Percentiles rank a stretch among this genome's conserved stretches.
Evolutionary conservation across 1,140 invertebrate genomes (phyloP).

Genomic region (Pogonomyrmex californicus): DNA sequence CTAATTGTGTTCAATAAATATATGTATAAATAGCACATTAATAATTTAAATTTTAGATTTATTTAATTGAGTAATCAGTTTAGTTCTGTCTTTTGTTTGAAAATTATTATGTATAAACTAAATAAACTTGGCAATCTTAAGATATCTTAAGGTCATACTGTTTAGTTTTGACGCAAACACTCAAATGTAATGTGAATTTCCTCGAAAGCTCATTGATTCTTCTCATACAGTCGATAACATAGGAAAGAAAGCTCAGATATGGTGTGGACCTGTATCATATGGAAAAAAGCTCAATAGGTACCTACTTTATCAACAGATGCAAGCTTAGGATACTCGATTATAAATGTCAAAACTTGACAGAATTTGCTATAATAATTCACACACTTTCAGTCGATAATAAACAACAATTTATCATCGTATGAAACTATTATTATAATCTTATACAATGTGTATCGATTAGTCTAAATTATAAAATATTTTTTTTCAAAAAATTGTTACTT

Average conservation of each 20-base stretch:
- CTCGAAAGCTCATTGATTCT: conserved; percentile 31
- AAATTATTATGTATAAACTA: neutral
- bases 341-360: neutral
- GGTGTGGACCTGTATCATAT: neutral
- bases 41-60: neutral
- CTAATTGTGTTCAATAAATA: neutral
- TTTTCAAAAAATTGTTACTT: neutral
- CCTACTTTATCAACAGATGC: conserved; percentile 66
- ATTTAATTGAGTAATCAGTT: neutral
- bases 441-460: neutral
- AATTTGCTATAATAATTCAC: neutral
- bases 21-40: neutral
- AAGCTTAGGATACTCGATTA: neutral
- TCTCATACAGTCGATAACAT: conserved; percentile 60
- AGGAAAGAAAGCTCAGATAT: conserved; percentile 49
- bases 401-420: neutral
- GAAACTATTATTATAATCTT: neutral
- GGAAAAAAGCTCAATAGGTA: conserved; percentile 33
- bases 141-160: neutral
- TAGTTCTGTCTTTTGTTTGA: neutral
- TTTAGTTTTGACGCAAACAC: neutral
- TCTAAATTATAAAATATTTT: neutral
- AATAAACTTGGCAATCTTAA: neutral
- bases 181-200: conserved; percentile 12
- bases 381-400: conserved; percentile 61